Conservation (phyloP, 2,888 invertebrate genomes). For the Lasius platythorax region DNA sequence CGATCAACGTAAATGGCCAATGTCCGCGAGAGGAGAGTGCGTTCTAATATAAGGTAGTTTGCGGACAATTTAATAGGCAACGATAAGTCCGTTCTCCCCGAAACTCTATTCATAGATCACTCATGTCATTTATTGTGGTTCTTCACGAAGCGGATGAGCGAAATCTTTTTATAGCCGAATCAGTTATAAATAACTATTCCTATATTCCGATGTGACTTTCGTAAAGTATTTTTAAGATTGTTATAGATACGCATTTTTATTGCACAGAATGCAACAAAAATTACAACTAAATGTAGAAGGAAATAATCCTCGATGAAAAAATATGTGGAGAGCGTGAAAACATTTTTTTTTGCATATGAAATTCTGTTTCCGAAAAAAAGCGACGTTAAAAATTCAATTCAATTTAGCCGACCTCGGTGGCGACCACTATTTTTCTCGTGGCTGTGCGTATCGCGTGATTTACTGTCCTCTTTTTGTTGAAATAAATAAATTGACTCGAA, state of each 20-base stretch:
- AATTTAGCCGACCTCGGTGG: constrained; percentile 37
- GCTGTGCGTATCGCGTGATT: constrained; percentile 6
- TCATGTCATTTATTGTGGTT: not conserved
- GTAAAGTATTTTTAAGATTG: not conserved
- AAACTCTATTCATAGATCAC: constrained; percentile 40
- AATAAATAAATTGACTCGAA: constrained; percentile 34
- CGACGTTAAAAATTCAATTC: constrained; percentile 48
- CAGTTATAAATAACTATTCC: constrained; percentile 62
- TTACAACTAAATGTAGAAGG: not conserved
- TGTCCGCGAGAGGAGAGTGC: not conserved
- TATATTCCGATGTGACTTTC: not conserved
- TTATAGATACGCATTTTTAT: not conserved
- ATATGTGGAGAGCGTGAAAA: not conserved
- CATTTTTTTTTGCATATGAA: constrained; percentile 4
- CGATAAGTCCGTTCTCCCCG: constrained; percentile 66
- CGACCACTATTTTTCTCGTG: constrained; percentile 31
- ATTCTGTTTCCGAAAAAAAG: constrained; percentile 13
- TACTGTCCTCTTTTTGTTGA: constrained; percentile 16
- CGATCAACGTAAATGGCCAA: constrained; percentile 1
- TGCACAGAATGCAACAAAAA: not conserved
- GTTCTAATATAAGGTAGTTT: constrained; percentile 14
- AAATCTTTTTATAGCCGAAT: constrained; percentile 46
- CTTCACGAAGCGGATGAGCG: not conserved
- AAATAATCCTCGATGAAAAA: not conserved
- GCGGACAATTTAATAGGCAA: constrained; percentile 61